phyloP scores from a whole-genome alignment of 2,888 invertebrate genomes.

The Torymus texanus region DNA sequence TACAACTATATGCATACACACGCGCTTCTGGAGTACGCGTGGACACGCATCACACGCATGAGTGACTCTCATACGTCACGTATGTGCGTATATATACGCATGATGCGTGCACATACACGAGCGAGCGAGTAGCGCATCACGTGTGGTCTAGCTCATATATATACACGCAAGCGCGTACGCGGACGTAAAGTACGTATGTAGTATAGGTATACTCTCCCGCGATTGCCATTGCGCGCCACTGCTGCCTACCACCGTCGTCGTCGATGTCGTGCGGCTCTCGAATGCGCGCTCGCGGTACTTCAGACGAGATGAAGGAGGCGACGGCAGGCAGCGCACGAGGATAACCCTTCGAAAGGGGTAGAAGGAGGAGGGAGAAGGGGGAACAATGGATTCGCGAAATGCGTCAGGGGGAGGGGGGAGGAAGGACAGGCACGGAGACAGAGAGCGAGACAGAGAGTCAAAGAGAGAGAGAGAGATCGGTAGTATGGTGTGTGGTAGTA shows the following conservation, averaged over 20 bases:
- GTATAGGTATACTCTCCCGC: not conserved
- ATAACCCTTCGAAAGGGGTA: slow-evolving; percentile 42
- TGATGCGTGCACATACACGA: too few relatives aligned
- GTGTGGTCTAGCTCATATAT: too few relatives aligned
- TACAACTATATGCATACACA: too few relatives aligned
- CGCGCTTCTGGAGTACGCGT: too few relatives aligned
- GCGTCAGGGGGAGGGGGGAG: slow-evolving; percentile 33
- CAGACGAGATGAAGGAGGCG: slow-evolving; percentile 48
- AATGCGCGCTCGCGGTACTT: slow-evolving; percentile 35
- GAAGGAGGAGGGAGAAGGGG: slow-evolving; percentile 20
- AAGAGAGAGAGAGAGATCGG: slow-evolving; percentile 24
- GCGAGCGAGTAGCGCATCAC: too few relatives aligned
- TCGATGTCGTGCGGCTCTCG: slow-evolving; percentile 21
- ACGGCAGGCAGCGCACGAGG: not conserved
- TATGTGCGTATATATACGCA: too few relatives aligned
- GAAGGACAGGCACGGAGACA: not conserved
- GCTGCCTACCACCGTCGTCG: slow-evolving; percentile 6
- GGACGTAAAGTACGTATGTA: too few relatives aligned
- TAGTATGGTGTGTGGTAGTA: too few relatives aligned
- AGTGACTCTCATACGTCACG: too few relatives aligned
- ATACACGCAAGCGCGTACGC: too few relatives aligned
- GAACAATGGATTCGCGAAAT: slow-evolving; percentile 59
- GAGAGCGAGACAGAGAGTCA: slow-evolving; percentile 18
- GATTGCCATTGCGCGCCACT: slow-evolving; percentile 39
- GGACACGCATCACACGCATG: too few relatives aligned